These are phyloP conservation scores for Lacerta viridis DNA, from an alignment of 2,797 vertebrate species.

Conservation along the genomic window DNA sequence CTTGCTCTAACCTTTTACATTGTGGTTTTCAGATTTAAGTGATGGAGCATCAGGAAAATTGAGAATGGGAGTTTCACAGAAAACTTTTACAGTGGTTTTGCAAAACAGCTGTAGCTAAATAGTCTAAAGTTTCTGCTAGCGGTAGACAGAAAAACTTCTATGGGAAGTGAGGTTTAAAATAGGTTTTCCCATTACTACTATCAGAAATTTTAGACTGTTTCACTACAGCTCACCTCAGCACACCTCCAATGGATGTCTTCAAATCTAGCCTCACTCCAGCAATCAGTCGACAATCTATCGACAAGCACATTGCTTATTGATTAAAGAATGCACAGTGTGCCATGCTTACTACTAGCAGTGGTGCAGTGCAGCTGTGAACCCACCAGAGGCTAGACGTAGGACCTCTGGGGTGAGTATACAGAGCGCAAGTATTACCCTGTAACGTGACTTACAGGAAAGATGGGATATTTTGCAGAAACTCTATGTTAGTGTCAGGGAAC, in stretches of 20 bases:
- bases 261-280: neutral
- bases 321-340: too few relatives aligned
- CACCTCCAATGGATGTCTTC: neutral
- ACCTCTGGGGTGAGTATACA: too few relatives aligned
- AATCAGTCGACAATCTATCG: neutral
- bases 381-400: too few relatives aligned
- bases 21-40: neutral
- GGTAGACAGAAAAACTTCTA: neutral
- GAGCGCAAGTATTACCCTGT: neutral
- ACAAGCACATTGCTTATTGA: neutral
- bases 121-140: neutral
- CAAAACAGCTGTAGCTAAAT: neutral
- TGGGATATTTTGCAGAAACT: neutral
- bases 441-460: neutral
- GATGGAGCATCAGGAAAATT: neutral
- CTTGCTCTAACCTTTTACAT: rapidly evolving
- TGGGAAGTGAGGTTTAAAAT: too few relatives aligned
- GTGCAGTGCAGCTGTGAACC: neutral
- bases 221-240: too few relatives aligned
- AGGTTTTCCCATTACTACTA: too few relatives aligned
- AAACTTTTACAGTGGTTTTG: neutral
- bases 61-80: neutral
- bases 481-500: too few relatives aligned
- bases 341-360: neutral
- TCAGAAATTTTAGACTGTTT: too few relatives aligned